Base-by-base conservation (phyloP, 2,888 invertebrate species). In the Cryptops parisi region DNA sequence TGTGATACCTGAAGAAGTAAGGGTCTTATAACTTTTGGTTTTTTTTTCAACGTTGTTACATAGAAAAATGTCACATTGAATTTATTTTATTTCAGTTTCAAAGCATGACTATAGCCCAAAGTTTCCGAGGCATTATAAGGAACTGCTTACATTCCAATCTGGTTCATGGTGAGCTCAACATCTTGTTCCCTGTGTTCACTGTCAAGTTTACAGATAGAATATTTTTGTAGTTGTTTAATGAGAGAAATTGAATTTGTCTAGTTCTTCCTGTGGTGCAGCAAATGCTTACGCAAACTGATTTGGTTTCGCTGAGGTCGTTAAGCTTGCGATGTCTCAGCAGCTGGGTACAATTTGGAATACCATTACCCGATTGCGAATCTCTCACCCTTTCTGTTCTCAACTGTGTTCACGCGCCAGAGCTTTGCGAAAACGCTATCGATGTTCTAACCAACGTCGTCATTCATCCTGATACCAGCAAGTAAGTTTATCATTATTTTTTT, bases 1-100 rank as follows among this genome's bases (percentile, higher is more conserved):
- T 62, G 83, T 86, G 52, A 79, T 93, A 65, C 89, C 91, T 24
- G 85, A 84, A 72, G 91, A 93, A 75, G 88, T 87, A 72, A 72
- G 68, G 60, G 43, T 63, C 25, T 27, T 15, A 2, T n/a, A 41
- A 9, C 33, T 9, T 33, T 33, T 33, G 33, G 33, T 33, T 15
- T 33, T 15, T 33, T 33, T 33, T 33, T 9, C 6, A 9, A 9
- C 15, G 33, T 33, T 9, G 15, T 33, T 33, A 33, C 6, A 33
- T 9, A 33, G 6, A 15, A 33, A 33, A n/a, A 33, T 9, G 15
- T 33, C n/a, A 26, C 22, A 6, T 21, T 47, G 12, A 41, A 41
- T 19, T 19, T 45, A 52, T 54, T 55, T 50, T 74, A 53, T 53
- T 57, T 43, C 26, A 55, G 55, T 57, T 54, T 54, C 49, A 62